phyloP scores from a whole-genome alignment of 2,888 invertebrate species.

The Leptinotarsa rubiginosa region DNA sequence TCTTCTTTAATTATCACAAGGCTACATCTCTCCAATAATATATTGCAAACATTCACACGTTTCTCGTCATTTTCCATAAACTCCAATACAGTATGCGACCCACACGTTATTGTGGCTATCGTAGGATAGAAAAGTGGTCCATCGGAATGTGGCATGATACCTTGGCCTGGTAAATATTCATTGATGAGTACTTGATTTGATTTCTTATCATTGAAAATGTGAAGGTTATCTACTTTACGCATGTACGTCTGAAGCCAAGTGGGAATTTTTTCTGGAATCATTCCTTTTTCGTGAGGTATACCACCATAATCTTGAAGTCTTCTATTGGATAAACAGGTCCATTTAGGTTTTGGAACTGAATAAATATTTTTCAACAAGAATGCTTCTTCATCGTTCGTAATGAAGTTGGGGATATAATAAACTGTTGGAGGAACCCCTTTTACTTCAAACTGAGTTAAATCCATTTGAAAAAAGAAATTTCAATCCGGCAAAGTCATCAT shows the following conservation, averaged over 20 bases:
- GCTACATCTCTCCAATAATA: conserved; percentile 90
- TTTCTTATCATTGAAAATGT: conserved; percentile 77
- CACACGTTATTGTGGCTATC: conserved; percentile 92
- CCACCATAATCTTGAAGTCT: conserved; percentile 99
- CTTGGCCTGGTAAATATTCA: conserved; percentile 93
- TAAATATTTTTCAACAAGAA: conserved; percentile 80
- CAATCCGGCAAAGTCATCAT: neutral
- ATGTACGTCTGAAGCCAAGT: conserved; percentile 82
- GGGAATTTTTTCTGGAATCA: conserved; percentile 92
- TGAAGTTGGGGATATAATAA: conserved; percentile 89
- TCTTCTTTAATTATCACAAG: conserved; percentile 85
- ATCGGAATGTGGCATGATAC: conserved; percentile 97
- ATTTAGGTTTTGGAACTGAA: conserved; percentile 89
- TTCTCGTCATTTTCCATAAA: conserved; percentile 74
- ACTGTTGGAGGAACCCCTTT: conserved; percentile 72
- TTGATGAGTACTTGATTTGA: conserved; percentile 96
- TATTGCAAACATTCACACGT: conserved; percentile 71
- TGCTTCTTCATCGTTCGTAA: conserved; percentile 79
- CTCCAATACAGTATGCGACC: conserved; percentile 90
- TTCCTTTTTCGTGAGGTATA: conserved; percentile 90
- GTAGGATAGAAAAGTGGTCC: conserved; percentile 94
- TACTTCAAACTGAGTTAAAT: conserved; percentile 53
- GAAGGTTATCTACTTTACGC: conserved; percentile 75
- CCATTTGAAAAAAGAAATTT: conserved; percentile 41
- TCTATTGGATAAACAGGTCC: conserved; percentile 92